Evolutionary conservation across 2,888 invertebrate genomes (phyloP).

Genomic region (Cenopis cana): DNA sequence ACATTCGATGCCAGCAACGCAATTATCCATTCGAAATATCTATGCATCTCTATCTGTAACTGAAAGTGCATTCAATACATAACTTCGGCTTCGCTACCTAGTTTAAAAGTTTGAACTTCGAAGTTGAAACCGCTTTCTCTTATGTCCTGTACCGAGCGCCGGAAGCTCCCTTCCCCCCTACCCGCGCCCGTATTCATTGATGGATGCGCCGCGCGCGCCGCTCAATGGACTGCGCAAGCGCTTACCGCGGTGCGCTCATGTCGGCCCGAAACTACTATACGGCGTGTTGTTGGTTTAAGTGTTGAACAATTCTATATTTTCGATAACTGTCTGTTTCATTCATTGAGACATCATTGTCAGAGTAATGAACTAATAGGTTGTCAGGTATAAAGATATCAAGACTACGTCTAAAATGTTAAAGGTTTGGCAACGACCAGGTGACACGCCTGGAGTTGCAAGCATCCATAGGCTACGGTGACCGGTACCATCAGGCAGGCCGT

Average conservation of each 20-base stretch:
- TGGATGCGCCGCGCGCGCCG: conserved; percentile 46
- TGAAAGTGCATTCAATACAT: background rate
- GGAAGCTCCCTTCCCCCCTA: conserved; percentile 48
- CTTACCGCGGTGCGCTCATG: background rate
- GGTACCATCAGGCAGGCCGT: too few relatives aligned
- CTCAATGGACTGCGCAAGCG: conserved; percentile 48
- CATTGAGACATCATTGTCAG: background rate
- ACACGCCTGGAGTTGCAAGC: too few relatives aligned
- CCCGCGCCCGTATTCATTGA: conserved; percentile 48
- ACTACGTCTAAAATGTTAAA: too few relatives aligned
- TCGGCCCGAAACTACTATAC: background rate
- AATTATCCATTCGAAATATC: too few relatives aligned
- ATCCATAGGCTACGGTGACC: too few relatives aligned
- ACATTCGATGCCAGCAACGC: too few relatives aligned
- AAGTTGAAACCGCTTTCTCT: background rate
- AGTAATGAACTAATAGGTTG: background rate
- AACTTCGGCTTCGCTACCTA: too few relatives aligned
- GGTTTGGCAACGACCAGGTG: too few relatives aligned
- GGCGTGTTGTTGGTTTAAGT: background rate
- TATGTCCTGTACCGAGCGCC: conserved; percentile 35
- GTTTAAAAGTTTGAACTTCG: background rate
- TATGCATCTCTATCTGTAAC: too few relatives aligned
- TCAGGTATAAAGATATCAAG: too few relatives aligned
- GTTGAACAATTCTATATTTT: too few relatives aligned
- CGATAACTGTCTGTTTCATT: background rate